phyloP scores from a whole-genome alignment of 1,140 invertebrate species.

The Nasonia vitripennis region DNA sequence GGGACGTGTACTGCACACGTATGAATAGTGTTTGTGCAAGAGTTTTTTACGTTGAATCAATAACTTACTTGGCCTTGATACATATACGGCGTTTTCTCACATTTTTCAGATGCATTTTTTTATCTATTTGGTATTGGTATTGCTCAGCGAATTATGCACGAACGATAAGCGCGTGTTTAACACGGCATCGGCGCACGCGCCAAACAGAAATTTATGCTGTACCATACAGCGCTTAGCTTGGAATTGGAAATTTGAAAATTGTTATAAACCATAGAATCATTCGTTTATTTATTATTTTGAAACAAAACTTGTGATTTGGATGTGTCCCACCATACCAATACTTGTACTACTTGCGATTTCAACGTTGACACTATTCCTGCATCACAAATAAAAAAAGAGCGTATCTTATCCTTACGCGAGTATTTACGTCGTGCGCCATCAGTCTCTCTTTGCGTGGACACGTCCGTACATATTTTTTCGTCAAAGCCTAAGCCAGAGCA shows the following conservation, averaged over 20 bases:
- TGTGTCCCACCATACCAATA: too few species aligned
- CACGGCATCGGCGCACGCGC: neutral
- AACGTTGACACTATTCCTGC: too few species aligned
- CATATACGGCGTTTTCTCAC: neutral
- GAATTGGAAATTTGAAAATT: neutral
- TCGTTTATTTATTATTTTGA: too few species aligned
- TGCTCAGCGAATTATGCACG: slow-evolving; percentile 12
- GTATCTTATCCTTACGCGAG: neutral
- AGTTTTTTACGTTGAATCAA: too few species aligned
- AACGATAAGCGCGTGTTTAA: neutral
- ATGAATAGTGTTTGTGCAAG: too few species aligned
- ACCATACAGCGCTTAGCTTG: neutral
- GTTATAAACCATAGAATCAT: neutral
- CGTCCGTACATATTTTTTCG: slow-evolving; percentile 8
- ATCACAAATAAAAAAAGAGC: neutral
- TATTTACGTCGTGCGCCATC: neutral
- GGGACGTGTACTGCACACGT: too few species aligned
- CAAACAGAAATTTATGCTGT: neutral
- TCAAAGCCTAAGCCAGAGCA: neutral
- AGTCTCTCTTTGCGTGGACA: neutral
- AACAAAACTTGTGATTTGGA: too few species aligned
- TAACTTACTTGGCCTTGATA: neutral
- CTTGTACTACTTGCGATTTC: too few species aligned
- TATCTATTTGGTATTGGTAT: slow-evolving; percentile 6
- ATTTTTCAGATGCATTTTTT: neutral